phyloP scores from a whole-genome alignment of 2,113 vertebrate species.

The Sciurus niger region DNA sequence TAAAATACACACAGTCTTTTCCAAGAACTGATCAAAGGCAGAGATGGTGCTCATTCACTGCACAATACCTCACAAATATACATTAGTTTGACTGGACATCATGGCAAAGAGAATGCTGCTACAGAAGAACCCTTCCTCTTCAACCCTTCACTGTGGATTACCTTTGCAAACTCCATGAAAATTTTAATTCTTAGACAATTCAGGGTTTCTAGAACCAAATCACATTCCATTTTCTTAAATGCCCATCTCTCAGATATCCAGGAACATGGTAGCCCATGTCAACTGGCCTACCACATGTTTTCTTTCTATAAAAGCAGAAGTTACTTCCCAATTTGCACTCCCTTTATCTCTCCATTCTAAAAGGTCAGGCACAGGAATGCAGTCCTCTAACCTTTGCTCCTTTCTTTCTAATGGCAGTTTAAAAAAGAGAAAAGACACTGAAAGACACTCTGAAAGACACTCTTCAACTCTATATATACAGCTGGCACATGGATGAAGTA shows the following conservation, averaged over 20 bases:
- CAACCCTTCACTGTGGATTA: background rate
- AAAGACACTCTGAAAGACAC: background rate
- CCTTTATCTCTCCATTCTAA: background rate
- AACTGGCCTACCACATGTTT: background rate
- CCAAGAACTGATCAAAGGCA: background rate
- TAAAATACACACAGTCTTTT: background rate
- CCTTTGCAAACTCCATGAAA: background rate
- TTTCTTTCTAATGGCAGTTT: background rate
- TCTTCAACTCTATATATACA: background rate
- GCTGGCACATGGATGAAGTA: background rate
- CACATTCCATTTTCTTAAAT: slow-evolving; percentile 1
- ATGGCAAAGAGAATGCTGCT: background rate
- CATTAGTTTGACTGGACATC: background rate
- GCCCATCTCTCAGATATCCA: background rate
- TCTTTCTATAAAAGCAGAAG: background rate
- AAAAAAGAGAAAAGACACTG: too few relatives aligned
- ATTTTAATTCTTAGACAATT: background rate
- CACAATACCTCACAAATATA: background rate
- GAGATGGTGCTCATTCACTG: background rate
- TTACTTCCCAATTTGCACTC: background rate
- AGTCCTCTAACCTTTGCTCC: background rate
- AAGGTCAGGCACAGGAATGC: background rate
- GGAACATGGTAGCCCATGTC: background rate
- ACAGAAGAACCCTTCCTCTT: background rate
- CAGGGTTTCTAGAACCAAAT: background rate